Percentiles rank a stretch among this genome's conserved stretches.
phyloP scores from a whole-genome alignment of 2,113 vertebrate genomes.

The Perca flavescens region DNA sequence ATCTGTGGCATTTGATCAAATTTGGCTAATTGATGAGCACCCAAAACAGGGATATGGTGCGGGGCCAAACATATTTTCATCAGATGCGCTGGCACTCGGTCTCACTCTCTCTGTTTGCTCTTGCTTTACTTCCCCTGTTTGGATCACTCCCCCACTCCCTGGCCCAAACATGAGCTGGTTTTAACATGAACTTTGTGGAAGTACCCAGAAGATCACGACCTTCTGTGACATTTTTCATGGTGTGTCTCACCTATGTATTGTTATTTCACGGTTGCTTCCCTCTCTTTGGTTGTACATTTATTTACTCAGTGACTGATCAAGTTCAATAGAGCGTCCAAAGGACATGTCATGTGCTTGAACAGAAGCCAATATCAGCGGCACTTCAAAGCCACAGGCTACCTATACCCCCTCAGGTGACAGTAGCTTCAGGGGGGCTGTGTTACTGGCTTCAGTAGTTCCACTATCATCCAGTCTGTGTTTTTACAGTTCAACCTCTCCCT shows the following conservation, averaged over 20 bases:
- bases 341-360: slow-evolving; percentile 75
- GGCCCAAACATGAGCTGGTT: slow-evolving; percentile 37
- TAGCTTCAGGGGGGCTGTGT: slow-evolving; percentile 60
- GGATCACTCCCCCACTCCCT: slow-evolving; percentile 25
- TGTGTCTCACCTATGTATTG: slow-evolving; percentile 28
- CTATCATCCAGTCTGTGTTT: slow-evolving; percentile 51
- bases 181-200: slow-evolving; percentile 26
- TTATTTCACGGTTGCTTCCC: slow-evolving; percentile 41
- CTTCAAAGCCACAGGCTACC: slow-evolving; percentile 71
- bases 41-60: slow-evolving; percentile 35
- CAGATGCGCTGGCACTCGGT: slow-evolving; percentile 54
- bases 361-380: slow-evolving; percentile 65
- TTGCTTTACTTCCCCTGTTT: slow-evolving; percentile 24
- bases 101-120: slow-evolving; percentile 21
- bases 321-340: slow-evolving; percentile 76
- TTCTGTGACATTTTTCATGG: slow-evolving; percentile 15
- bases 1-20: slow-evolving; percentile 56
- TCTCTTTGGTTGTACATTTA: slow-evolving; percentile 77
- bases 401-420: slow-evolving; percentile 61
- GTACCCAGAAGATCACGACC: slow-evolving; percentile 27
- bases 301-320: slow-evolving; percentile 72
- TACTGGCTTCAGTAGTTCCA: slow-evolving; percentile 56
- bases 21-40: slow-evolving; percentile 60
- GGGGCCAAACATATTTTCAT: slow-evolving; percentile 66
- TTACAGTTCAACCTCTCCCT: slow-evolving; percentile 51